Base-by-base conservation (phyloP, 2,797 vertebrate species). In the Trachops cirrhosus region DNA sequence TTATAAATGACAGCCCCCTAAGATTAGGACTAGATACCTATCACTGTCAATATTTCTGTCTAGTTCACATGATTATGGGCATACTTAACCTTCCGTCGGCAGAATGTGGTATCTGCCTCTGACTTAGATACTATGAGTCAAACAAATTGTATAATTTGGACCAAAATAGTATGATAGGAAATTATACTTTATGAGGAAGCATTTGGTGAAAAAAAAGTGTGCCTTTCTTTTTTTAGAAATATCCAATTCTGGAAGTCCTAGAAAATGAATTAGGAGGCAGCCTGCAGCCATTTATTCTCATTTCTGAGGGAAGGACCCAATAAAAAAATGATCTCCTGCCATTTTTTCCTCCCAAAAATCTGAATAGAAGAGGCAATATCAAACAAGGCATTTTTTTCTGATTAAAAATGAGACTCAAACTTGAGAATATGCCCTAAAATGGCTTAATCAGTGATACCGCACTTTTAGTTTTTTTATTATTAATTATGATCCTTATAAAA, bases 351-450 rank as follows among this genome's bases (percentile, higher is more conserved):
- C 19, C 9, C 4, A 26, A 88, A 96, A 89, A 44, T 18, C 57
- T 95, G 67, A 90, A 57, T 70, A 64, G 54, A 89, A 86, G 62
- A 92, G 50, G 89, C 78, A 87, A 83, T 32, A 87, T 64, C 10
- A 85, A 54, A 62, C n/a, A 62, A 67, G 48, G 79, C 26, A 46
- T 71, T 24, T 37, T 34, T 32, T 32, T 32, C 18, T 83, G 19
- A 71, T 57, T 90, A 57, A 92, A 94, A 48, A 67, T 62, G 18
- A 90, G 71, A 4, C n/a, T 87, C n/a, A 64, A n/a, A n/a, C 16
- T 92, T 87, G 19, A 10, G 19, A 57, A 41, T 26, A 0, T 50
- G 10, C 7, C 9, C 15, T 90, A 2, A 78, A 54, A 21, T 57
- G 21, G 84, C 8, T 9, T 22, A 84, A 8, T 39, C 5, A 59